phyloP scores from a whole-genome alignment of 2,888 invertebrate genomes.

The Syrista parreyssii region DNA sequence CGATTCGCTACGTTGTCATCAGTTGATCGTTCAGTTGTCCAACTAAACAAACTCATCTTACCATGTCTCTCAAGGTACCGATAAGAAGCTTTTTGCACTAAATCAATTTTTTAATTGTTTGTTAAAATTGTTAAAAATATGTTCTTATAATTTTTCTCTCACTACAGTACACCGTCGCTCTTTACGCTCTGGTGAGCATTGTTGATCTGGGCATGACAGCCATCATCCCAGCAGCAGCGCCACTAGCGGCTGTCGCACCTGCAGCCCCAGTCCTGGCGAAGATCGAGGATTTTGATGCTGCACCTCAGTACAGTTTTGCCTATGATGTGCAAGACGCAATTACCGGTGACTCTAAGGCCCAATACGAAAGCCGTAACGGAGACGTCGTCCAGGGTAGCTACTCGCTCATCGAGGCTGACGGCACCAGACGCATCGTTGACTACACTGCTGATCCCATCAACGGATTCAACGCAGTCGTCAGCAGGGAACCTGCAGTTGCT shows the following conservation, averaged over 20 bases:
- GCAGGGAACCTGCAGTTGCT: slow-evolving; percentile 41
- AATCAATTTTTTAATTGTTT: slow-evolving; percentile 61
- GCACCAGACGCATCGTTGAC: slow-evolving; percentile 16
- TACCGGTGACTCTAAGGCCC: slow-evolving; percentile 38
- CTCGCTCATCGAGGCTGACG: slow-evolving; percentile 17
- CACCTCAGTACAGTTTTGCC: slow-evolving; percentile 41
- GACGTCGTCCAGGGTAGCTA: slow-evolving; percentile 21
- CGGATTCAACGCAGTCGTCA: slow-evolving; percentile 63
- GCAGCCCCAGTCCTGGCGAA: slow-evolving; percentile 34
- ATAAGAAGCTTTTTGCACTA: slow-evolving; percentile 49
- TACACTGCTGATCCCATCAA: slow-evolving; percentile 39
- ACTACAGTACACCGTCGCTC: slow-evolving; percentile 31
- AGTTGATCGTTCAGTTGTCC: slow-evolving; percentile 38
- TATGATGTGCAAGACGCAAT: slow-evolving; percentile 36
- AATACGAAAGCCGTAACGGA: slow-evolving; percentile 24
- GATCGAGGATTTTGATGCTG: slow-evolving; percentile 35
- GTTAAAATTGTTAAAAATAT: slow-evolving; percentile 61
- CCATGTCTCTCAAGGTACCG: slow-evolving; percentile 59
- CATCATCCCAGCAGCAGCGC: slow-evolving; percentile 19
- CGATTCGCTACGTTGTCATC: slow-evolving; percentile 36
- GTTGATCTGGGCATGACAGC: slow-evolving; percentile 43
- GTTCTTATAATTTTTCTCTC: slow-evolving; percentile 57
- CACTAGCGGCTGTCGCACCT: slow-evolving; percentile 19
- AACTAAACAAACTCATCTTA: slow-evolving; percentile 1
- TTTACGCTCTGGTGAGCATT: slow-evolving; percentile 19